Conservation (phyloP, 2,113 vertebrate genomes). For the Regulus satrapa region DNA sequence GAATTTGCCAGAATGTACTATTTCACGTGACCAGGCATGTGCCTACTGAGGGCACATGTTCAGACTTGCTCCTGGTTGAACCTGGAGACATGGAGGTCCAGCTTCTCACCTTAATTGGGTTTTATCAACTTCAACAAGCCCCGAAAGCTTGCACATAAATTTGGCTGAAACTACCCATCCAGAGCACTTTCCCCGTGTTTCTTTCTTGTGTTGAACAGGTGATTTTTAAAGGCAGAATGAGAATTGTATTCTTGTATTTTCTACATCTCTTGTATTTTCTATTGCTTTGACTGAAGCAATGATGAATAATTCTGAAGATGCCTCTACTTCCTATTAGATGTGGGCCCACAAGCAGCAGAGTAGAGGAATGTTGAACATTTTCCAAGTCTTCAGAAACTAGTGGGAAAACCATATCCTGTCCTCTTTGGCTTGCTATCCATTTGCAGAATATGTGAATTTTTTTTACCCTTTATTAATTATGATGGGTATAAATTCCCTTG, state of each 20-base stretch:
- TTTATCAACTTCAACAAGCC: neutral
- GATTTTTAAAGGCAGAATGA: neutral
- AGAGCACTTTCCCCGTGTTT: neutral
- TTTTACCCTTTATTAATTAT: neutral
- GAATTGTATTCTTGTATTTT: too few species aligned
- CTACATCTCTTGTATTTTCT: neutral
- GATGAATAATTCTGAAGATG: neutral
- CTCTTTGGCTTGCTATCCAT: neutral
- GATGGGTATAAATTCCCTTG: neutral
- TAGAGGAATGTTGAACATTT: neutral
- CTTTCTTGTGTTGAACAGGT: neutral
- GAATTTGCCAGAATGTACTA: neutral
- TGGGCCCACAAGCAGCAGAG: neutral
- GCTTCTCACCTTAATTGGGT: rapidly evolving
- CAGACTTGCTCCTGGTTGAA: neutral
- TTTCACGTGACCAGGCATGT: rapidly evolving
- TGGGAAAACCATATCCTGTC: neutral
- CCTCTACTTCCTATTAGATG: neutral
- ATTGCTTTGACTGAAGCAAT: neutral
- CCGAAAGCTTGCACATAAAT: neutral
- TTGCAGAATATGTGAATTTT: neutral
- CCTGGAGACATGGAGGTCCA: neutral
- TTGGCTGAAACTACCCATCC: neutral
- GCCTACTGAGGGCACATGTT: rapidly evolving
- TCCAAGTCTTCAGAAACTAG: neutral